These are phyloP conservation scores for Meteorus colon DNA, from an alignment of 2,888 invertebrate genomes.

Conservation along the genomic window DNA sequence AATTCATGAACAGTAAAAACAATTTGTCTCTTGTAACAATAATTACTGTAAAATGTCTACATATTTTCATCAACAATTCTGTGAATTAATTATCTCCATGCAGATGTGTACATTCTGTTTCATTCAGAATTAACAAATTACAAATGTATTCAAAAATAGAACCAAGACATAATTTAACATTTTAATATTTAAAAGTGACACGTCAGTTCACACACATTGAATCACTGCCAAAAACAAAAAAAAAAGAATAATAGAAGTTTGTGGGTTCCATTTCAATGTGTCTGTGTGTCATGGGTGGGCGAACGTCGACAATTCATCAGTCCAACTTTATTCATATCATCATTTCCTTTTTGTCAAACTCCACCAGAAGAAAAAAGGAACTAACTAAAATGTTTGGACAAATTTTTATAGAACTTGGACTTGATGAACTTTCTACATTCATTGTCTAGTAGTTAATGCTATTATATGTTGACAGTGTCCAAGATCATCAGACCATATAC, in stretches of 20 bases:
- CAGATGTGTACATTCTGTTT: background rate
- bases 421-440: background rate
- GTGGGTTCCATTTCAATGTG: background rate
- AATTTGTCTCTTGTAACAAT: background rate
- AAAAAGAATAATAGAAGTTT: background rate
- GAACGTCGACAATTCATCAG: conserved; percentile 39
- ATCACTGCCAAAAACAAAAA: background rate
- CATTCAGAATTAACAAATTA: background rate
- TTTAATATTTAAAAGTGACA: background rate
- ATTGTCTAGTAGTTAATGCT: background rate
- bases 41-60: background rate
- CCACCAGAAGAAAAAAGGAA: background rate
- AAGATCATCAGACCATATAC: conserved; percentile 20
- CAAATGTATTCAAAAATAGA: background rate
- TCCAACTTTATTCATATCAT: background rate
- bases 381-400: background rate
- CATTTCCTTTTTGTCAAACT: background rate
- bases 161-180: background rate
- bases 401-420: conserved; percentile 10
- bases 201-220: background rate
- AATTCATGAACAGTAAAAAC: background rate
- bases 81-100: background rate
- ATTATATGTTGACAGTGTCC: background rate
- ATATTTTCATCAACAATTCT: background rate
- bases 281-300: conserved; percentile 43